Evolutionary conservation across 2,888 invertebrate species (phyloP).

Genomic region (Miltochrista miniata): DNA sequence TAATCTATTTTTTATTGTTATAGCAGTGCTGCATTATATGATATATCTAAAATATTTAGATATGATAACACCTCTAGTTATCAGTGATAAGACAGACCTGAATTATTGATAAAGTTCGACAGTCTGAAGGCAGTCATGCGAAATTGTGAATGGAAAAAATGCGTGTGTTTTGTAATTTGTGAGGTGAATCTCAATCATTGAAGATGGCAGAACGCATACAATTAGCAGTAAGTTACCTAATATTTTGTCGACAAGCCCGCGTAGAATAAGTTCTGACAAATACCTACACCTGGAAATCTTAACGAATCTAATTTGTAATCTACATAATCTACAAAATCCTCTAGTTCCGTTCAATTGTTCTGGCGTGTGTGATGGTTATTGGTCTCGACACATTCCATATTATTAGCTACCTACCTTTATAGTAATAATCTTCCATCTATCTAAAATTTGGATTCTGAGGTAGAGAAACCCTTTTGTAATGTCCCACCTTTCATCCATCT

Average conservation of each 20-base stretch:
- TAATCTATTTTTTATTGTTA: constrained; percentile 34
- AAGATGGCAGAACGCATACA: constrained; percentile 67
- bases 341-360: too few species aligned
- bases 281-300: not conserved
- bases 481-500: too few species aligned
- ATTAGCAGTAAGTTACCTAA: constrained; percentile 68
- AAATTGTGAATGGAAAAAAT: constrained; percentile 41
- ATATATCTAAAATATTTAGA: constrained; percentile 58
- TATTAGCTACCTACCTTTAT: too few species aligned
- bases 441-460: too few species aligned
- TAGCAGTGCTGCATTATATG: constrained; percentile 39
- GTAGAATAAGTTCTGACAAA: not conserved
- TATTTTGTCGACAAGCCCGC: too few species aligned
- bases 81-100: constrained; percentile 63
- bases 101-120: constrained; percentile 59
- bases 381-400: too few species aligned
- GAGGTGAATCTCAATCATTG: constrained; percentile 57
- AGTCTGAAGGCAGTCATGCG: constrained; percentile 52
- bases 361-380: too few species aligned
- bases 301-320: not conserved
- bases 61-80: constrained; percentile 54
- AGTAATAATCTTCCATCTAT: too few species aligned
- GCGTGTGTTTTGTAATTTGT: constrained; percentile 42
- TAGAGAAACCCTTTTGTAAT: too few species aligned
- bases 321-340: not conserved